phyloP scores from a whole-genome alignment of 1,140 invertebrate species.

The Pseudomyrmex sp. region DNA sequence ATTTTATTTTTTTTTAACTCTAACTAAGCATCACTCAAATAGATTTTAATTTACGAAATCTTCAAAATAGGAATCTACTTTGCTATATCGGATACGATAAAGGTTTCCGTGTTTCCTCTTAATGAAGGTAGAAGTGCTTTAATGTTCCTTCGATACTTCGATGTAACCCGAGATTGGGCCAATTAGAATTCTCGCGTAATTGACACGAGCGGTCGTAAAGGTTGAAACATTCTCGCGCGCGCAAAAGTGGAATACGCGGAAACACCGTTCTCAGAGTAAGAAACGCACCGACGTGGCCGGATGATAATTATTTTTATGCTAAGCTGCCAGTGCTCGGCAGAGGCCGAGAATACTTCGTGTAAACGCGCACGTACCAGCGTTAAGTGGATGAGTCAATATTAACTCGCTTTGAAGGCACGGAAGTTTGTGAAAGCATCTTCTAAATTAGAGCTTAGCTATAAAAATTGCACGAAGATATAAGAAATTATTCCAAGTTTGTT shows the following conservation, averaged over 20 bases:
- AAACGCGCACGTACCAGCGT: constrained; percentile 44
- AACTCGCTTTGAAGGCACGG: constrained; percentile 68
- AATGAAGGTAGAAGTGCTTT: not conserved
- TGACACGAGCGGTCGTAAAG: constrained; percentile 41
- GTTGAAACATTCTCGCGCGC: constrained; percentile 23
- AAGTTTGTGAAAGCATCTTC: constrained; percentile 35
- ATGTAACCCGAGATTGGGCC: constrained; percentile 38
- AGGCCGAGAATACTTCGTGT: constrained; percentile 12
- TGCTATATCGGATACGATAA: not conserved
- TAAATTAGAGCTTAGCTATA: constrained; percentile 22
- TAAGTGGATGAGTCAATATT: constrained; percentile 70
- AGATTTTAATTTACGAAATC: not conserved
- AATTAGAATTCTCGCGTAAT: constrained; percentile 43
- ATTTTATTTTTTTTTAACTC: not conserved
- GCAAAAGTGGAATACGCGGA: not conserved
- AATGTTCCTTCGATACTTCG: constrained; percentile 27
- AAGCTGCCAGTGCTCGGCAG: not conserved
- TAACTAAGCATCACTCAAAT: not conserved
- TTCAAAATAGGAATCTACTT: not conserved
- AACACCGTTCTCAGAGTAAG: constrained; percentile 30
- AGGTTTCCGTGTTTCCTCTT: not conserved
- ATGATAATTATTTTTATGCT: constrained; percentile 51
- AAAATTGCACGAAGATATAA: constrained; percentile 1
- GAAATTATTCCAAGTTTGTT: constrained; percentile 35
- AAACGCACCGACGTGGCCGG: not conserved